Conservation (phyloP, 2,797 vertebrate species). For the Amblyraja radiata region DNA sequence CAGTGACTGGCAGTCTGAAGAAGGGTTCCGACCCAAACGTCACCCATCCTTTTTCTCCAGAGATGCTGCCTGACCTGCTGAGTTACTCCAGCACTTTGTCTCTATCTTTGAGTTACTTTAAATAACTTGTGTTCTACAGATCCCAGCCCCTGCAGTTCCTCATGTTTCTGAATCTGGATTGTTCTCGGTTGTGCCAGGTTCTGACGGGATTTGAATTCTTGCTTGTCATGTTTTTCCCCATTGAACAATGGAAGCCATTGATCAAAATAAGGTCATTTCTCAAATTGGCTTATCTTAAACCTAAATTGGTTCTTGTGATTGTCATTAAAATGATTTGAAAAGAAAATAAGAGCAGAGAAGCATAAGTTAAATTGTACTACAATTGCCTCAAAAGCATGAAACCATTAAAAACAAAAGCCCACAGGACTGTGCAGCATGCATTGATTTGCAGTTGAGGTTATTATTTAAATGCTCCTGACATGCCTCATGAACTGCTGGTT, state of each 20-base stretch:
- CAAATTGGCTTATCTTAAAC: neutral
- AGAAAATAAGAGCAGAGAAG: neutral
- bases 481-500: neutral
- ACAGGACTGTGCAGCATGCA: neutral
- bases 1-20: too few species aligned
- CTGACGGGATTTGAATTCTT: neutral
- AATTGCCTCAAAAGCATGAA: slow-evolving; percentile 8
- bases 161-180: too few species aligned
- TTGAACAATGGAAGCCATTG: neutral
- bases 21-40: too few species aligned
- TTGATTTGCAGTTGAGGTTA: neutral
- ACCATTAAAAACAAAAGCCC: neutral
- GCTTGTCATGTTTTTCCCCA: neutral
- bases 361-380: neutral
- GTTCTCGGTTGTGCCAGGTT: too few species aligned
- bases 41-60: too few species aligned
- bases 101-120: too few species aligned
- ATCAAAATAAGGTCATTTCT: neutral
- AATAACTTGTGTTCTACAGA: too few species aligned
- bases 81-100: too few species aligned
- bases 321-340: neutral
- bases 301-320: neutral
- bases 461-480: slow-evolving; percentile 16
- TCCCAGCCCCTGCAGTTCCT: too few species aligned
- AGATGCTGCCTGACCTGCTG: too few species aligned